Conservation (phyloP, 1,140 invertebrate species). For the Dendrolimus punctatus region DNA sequence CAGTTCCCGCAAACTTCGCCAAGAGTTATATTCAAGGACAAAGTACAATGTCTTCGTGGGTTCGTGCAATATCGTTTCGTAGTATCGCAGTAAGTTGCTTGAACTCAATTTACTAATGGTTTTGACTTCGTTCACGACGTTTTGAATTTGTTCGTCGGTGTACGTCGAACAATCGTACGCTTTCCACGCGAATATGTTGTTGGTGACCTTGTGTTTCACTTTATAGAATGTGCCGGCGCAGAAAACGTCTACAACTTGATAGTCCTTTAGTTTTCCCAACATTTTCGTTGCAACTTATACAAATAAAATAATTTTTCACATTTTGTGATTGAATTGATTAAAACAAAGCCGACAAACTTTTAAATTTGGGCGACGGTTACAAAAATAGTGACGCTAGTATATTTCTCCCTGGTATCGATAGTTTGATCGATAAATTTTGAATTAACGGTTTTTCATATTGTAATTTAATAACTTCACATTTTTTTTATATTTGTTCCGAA, state of each 20-base stretch:
- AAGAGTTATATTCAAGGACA: slow-evolving; percentile 55
- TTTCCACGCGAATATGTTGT: slow-evolving; percentile 63
- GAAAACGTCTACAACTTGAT: slow-evolving; percentile 65
- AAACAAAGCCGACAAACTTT: slow-evolving; percentile 59
- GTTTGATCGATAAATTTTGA: slow-evolving; percentile 1
- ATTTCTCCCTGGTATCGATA: slow-evolving; percentile 12
- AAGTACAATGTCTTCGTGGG: slow-evolving; percentile 62
- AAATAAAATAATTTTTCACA: slow-evolving; percentile 34
- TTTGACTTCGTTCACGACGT: slow-evolving; percentile 52
- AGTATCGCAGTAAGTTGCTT: slow-evolving; percentile 47
- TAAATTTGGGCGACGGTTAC: slow-evolving; percentile 44
- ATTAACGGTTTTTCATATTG: slow-evolving; percentile 3
- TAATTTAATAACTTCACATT: background rate
- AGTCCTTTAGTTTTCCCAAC: slow-evolving; percentile 61
- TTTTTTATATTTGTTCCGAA: background rate
- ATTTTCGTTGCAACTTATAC: slow-evolving; percentile 28
- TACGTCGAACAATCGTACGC: slow-evolving; percentile 57
- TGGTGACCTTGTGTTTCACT: slow-evolving; percentile 66
- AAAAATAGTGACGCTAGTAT: slow-evolving; percentile 16
- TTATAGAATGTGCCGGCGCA: slow-evolving; percentile 62
- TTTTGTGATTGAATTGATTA: slow-evolving; percentile 51
- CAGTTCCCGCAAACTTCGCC: slow-evolving; percentile 51
- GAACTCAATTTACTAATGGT: slow-evolving; percentile 47
- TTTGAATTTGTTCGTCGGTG: slow-evolving; percentile 57
- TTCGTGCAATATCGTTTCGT: slow-evolving; percentile 56